A percentile compares a stretch with the other conserved stretches of the same genome.
Evolutionary conservation across 2,888 invertebrate species (phyloP).

Genomic region (Drosophila hamatofila): DNA sequence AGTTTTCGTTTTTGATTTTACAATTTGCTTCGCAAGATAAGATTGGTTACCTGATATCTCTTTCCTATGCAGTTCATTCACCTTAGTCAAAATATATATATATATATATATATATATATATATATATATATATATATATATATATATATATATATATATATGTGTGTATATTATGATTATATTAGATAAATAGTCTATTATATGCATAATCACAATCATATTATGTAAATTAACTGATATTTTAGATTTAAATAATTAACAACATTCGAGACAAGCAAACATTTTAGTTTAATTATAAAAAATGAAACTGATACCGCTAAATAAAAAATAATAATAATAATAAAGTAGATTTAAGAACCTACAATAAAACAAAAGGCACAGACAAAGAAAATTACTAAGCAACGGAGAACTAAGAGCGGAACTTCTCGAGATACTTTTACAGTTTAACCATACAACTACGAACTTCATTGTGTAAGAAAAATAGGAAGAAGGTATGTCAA

Average conservation of each 20-base stretch:
- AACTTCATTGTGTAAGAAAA: slow-evolving; percentile 15
- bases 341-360: not conserved
- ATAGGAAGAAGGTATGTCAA: slow-evolving; percentile 52
- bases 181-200: too few relatives aligned
- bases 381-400: not conserved
- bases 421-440: slow-evolving; percentile 20
- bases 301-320: not conserved
- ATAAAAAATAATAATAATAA: not conserved
- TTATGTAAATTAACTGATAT: not conserved
- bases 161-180: too few relatives aligned
- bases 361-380: slow-evolving; percentile 24
- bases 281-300: too few relatives aligned
- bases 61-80: slow-evolving; percentile 60
- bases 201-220: too few relatives aligned
- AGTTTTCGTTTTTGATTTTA: slow-evolving; percentile 4
- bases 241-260: not conserved
- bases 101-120: too few relatives aligned
- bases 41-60: slow-evolving; percentile 53
- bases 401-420: not conserved
- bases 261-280: too few relatives aligned
- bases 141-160: too few relatives aligned
- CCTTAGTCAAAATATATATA: too few relatives aligned
- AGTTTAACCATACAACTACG: not conserved
- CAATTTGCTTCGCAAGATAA: slow-evolving; percentile 10
- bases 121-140: too few relatives aligned